Conservation (phyloP, 37 sponge, comb jelly and placozoan species). For the Spongia lamella region DNA sequence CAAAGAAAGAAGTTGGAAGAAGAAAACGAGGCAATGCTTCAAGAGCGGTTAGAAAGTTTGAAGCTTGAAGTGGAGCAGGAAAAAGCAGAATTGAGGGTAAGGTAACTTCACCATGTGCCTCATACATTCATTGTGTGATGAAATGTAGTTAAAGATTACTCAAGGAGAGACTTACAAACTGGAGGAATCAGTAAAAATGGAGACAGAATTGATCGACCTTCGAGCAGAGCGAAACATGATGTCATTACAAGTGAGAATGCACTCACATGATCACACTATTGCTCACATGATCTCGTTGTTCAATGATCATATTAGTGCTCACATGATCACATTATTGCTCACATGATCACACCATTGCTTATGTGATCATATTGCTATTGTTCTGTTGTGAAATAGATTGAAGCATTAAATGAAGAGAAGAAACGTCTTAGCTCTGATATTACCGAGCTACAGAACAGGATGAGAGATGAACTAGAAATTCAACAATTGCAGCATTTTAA, state of each 20-base stretch:
- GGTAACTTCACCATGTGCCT: neutral
- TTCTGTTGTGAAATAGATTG: slow-evolving; percentile 3
- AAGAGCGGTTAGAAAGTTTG: slow-evolving; percentile 25
- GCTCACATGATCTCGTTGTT: no score
- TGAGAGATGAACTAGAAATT: slow-evolving; percentile 37
- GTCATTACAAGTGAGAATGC: slow-evolving; percentile 16
- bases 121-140: no score
- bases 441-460: slow-evolving; percentile 18
- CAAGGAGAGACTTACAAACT: neutral
- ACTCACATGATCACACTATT: neutral
- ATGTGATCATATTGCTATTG: neutral
- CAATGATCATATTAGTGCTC: no score
- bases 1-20: slow-evolving; percentile 29
- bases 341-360: no score
- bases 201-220: slow-evolving; percentile 26
- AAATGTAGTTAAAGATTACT: neutral
- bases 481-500: slow-evolving; percentile 43
- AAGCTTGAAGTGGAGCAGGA: slow-evolving; percentile 37
- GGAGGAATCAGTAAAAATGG: slow-evolving; percentile 13
- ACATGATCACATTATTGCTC: neutral
- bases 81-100: slow-evolving; percentile 39
- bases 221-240: slow-evolving; percentile 19
- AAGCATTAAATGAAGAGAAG: slow-evolving; percentile 31
- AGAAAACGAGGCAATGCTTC: slow-evolving; percentile 10
- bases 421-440: neutral